Evolutionary conservation across 2,888 invertebrate genomes (phyloP), one percentile per base, ranked within the genome.

Genomic region (Sarcophaga subvicina): DNA sequence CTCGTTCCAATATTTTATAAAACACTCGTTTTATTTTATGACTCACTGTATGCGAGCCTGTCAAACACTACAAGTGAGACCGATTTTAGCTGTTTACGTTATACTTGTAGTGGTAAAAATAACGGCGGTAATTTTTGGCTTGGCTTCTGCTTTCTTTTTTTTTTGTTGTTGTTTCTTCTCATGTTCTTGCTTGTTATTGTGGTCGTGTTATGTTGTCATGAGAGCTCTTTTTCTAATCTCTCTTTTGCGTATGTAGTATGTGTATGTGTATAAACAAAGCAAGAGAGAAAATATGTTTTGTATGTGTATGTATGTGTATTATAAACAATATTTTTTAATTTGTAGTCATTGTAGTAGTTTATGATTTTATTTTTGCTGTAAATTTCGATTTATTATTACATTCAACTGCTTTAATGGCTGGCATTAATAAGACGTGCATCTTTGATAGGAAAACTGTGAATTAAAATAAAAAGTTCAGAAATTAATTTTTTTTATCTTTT

Each of bases 261-360:
- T 69, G 62, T 47, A 59, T 59, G 22, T 47, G 37, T 59, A 17
- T 3, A 11, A 67, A 25, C 12, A 62, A 37, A 37, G 37, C 3
- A 37, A 37, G 10, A 37, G 37, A 37, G 37, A 6, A 37, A 1
- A n/a, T 69, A 59, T 78, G 27, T 49, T 25, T 14, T 37, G 8
- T 64, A 47, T 75, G 8, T 54, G 27, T 75, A 8, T 25, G n/a
- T 22, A 6, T 17, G 17, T 69, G n/a, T 80, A 27, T 25, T n/a
- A 8, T 11, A 45, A 63, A 72, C 62, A 37, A 83, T 45, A 72
- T 67, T 77, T 77, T 83, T 72, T 78, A 81, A 83, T 83, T 83
- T 83, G 72, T 83, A 78, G 37, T 67, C 72, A 63, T 83, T 62
- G 69, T 69, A 27, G 14, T 78, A 37, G 22, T 79, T 75, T 70